Percentiles rank a stretch among this genome's conserved stretches.
These are phyloP conservation scores for Psophia crepitans DNA, from an alignment of 2,113 vertebrate species.

Conservation along the genomic window DNA sequence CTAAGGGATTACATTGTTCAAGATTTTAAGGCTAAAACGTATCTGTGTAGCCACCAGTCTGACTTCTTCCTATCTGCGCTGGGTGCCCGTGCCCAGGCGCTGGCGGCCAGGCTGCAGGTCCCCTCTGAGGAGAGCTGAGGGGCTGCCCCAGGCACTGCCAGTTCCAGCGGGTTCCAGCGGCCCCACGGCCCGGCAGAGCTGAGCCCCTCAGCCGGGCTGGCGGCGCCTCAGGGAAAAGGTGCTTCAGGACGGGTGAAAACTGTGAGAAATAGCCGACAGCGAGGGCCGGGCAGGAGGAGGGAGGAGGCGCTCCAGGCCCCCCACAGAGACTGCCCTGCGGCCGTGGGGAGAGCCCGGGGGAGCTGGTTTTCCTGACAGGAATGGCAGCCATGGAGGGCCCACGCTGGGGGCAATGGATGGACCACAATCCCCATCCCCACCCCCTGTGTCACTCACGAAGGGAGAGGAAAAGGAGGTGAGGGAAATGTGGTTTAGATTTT, in stretches of 20 bases:
- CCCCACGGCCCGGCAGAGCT: neutral
- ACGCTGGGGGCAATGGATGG: fast-evolving
- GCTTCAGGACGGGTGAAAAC: neutral
- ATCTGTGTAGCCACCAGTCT: fast-evolving
- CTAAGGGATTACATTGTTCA: neutral
- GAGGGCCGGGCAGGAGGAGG: too few species aligned
- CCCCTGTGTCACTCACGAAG: fast-evolving
- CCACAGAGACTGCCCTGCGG: too few species aligned
- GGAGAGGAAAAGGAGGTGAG: neutral
- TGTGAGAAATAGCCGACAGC: too few species aligned
- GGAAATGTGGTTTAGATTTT: neutral
- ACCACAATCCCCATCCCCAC: too few species aligned
- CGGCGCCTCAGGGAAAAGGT: fast-evolving
- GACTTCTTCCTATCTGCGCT: fast-evolving
- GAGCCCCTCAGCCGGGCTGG: neutral
- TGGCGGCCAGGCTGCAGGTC: too few species aligned
- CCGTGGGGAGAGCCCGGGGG: too few species aligned
- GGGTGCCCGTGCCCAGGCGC: fast-evolving
- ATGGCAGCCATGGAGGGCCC: neutral
- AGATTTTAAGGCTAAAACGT: neutral
- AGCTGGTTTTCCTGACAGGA: too few species aligned
- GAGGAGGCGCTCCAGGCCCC: too few species aligned
- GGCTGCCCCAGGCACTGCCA: fast-evolving
- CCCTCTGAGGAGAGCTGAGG: neutral
- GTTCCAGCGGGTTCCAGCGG: neutral